Conservation (phyloP, 30 jellyfish, hydroid and myxozoan genomes). For the Aurelia sp. region DNA sequence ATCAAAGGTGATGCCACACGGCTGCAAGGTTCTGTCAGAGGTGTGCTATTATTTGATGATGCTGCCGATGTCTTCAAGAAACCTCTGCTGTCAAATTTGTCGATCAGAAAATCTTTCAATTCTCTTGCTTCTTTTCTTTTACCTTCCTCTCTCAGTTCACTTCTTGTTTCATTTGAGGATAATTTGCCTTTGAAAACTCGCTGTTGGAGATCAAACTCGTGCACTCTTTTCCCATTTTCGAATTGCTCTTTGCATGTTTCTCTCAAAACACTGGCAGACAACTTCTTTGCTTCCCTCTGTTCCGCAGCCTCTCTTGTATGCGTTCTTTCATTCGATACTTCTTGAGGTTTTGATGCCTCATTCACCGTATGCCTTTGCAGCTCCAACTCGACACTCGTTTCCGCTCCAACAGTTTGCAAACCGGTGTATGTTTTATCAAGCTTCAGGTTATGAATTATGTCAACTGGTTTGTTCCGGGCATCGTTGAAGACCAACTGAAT, state of each 20-base stretch:
- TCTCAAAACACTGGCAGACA: neutral
- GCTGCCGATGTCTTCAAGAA: neutral
- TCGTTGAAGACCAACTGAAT: constrained; percentile 85
- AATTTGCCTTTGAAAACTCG: no score
- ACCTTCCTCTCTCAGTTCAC: neutral
- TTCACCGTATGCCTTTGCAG: constrained; percentile 82
- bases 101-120: neutral
- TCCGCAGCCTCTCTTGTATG: neutral
- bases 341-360: neutral
- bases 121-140: neutral
- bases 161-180: neutral
- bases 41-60: neutral
- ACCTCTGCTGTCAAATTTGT: constrained; percentile 2
- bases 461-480: constrained; percentile 89
- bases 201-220: neutral
- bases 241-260: neutral
- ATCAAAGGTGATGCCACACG: constrained; percentile 26
- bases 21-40: constrained; percentile 12
- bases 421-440: constrained; percentile 98
- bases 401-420: constrained; percentile 96
- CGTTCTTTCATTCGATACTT: neutral
- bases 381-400: constrained; percentile 77
- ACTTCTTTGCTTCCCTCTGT: neutral
- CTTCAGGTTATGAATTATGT: constrained; percentile 82
- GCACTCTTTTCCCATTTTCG: neutral